These are phyloP conservation scores for Clarias fuscus DNA, from an alignment of 2,797 vertebrate genomes.

Conservation along the genomic window DNA sequence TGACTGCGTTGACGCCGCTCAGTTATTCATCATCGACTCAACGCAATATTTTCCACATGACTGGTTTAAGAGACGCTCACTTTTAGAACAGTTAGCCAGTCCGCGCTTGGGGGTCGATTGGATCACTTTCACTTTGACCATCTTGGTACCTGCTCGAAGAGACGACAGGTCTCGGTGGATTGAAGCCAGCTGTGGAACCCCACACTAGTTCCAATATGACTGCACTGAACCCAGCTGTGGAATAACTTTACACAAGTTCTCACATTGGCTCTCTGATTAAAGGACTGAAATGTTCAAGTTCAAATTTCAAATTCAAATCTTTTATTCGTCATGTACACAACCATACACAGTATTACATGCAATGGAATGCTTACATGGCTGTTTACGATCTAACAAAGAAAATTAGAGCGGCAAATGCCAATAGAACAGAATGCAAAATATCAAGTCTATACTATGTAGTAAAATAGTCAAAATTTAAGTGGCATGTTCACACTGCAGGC, in stretches of 20 bases:
- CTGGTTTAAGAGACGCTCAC: neutral
- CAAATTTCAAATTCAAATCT: too few species aligned
- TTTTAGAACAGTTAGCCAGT: neutral
- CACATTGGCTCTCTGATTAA: too few species aligned
- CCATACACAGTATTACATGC: too few species aligned
- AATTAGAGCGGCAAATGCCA: too few species aligned
- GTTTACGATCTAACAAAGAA: too few species aligned
- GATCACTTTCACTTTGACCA: neutral
- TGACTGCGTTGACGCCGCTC: neutral
- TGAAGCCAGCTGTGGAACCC: neutral
- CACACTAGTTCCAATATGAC: neutral
- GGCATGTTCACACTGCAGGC: too few species aligned
- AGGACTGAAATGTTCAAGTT: too few species aligned
- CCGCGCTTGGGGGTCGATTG: neutral
- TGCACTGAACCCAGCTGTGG: neutral
- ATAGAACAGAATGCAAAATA: too few species aligned
- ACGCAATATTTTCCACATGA: conserved; percentile 8
- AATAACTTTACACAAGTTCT: neutral
- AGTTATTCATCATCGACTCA: neutral
- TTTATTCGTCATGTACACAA: too few species aligned
- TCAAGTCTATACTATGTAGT: too few species aligned
- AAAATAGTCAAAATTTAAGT: too few species aligned
- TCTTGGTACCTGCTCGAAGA: neutral
- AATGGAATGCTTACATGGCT: too few species aligned
- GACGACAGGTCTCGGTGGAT: neutral